Evolutionary conservation across 2,888 invertebrate species (phyloP).

Genomic region (Synergus japonicus): DNA sequence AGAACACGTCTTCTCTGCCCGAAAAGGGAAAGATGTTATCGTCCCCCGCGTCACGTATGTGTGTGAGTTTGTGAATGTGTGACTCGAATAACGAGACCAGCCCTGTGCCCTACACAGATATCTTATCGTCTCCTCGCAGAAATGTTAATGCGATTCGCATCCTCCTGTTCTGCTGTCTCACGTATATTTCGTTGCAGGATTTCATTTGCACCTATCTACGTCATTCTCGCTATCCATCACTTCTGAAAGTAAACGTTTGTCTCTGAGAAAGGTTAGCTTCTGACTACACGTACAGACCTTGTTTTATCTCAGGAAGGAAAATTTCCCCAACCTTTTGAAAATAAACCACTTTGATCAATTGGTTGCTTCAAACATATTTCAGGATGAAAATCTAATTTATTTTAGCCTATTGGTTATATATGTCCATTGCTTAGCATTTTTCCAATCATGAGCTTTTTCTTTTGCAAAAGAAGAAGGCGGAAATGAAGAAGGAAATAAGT

Average conservation of each 20-base stretch:
- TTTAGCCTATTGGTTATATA: background rate
- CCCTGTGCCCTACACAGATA: slow-evolving; percentile 47
- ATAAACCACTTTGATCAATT: background rate
- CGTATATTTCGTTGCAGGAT: slow-evolving; percentile 18
- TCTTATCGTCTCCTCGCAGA: slow-evolving; percentile 58
- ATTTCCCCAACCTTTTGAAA: background rate
- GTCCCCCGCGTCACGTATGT: slow-evolving; percentile 48
- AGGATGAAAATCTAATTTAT: background rate
- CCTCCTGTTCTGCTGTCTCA: background rate
- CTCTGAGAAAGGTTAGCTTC: background rate
- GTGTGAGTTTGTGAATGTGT: slow-evolving; percentile 55
- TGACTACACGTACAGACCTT: background rate
- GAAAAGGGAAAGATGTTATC: slow-evolving; percentile 62
- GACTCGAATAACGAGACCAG: slow-evolving; percentile 70
- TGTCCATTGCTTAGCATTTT: too few species aligned
- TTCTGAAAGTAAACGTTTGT: slow-evolving; percentile 16
- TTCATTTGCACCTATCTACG: slow-evolving; percentile 30
- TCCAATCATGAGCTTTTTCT: too few species aligned
- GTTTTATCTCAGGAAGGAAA: background rate
- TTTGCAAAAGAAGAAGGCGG: too few species aligned
- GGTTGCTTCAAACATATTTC: background rate
- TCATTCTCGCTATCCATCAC: slow-evolving; percentile 27
- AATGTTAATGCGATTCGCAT: slow-evolving; percentile 62
- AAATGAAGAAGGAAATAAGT: background rate
- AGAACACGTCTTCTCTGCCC: slow-evolving; percentile 55